A percentile compares a stretch with the other conserved stretches of the same genome.
phyloP scores from a whole-genome alignment of 2,888 invertebrate species.

The Pristionchus entomophagus region DNA sequence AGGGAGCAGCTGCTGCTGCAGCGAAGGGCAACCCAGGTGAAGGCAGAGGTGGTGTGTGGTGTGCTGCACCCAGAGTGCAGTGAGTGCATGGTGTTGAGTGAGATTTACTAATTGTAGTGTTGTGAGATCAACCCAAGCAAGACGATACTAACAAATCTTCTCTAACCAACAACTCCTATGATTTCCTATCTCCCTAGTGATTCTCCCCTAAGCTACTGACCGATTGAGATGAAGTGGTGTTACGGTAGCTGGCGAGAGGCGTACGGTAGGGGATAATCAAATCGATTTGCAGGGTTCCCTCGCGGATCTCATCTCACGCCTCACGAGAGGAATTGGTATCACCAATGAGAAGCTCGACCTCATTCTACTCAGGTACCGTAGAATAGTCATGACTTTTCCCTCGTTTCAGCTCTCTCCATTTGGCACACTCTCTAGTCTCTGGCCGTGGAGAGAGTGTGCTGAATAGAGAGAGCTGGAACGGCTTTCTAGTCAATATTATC shows the following conservation, averaged over 20 bases:
- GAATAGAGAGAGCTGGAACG: no score
- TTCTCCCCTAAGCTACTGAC: slow-evolving; percentile 25
- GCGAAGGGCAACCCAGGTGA: slow-evolving; percentile 60
- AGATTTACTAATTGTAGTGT: neutral
- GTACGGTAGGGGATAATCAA: neutral
- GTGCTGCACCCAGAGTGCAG: neutral
- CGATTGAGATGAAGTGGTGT: slow-evolving; percentile 37
- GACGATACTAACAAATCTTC: neutral
- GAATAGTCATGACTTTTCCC: no score
- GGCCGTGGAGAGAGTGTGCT: no score
- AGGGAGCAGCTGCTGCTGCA: slow-evolving; percentile 63
- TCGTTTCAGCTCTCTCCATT: no score
- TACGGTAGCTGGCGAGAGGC: neutral
- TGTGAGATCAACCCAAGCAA: neutral
- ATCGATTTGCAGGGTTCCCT: slow-evolving; percentile 58
- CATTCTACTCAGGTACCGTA: slow-evolving; percentile 61
- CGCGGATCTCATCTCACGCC: slow-evolving; percentile 70
- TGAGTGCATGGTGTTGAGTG: slow-evolving; percentile 10
- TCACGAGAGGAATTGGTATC: slow-evolving; percentile 73
- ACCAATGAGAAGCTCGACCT: slow-evolving; percentile 75
- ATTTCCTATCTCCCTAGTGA: neutral
- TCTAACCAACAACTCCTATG: neutral
- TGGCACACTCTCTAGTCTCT: no score
- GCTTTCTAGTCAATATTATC: no score
- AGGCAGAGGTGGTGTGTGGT: neutral